These are phyloP conservation scores for Rhyacichthys aspro DNA, from an alignment of 2,797 vertebrate species.

Conservation along the genomic window DNA sequence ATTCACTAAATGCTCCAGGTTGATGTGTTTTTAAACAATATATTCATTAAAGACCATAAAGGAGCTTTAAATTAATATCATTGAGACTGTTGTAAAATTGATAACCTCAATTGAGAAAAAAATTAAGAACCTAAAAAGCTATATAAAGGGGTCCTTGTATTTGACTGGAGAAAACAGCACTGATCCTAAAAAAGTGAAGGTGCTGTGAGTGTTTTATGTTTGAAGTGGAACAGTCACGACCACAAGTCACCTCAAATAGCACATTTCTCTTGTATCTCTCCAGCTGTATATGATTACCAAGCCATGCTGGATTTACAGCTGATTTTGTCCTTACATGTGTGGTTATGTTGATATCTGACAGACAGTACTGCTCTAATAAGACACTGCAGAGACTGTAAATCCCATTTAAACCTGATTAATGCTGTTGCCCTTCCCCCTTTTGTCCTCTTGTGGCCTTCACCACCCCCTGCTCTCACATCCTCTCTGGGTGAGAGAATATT, in stretches of 20 bases:
- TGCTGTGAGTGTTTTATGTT: conserved; percentile 23
- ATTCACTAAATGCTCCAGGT: conserved; percentile 43
- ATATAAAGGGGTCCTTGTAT: too few relatives aligned
- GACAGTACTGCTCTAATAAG: conserved; percentile 28
- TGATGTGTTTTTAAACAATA: conserved; percentile 29
- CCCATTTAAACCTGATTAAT: conserved; percentile 21
- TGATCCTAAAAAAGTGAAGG: conserved; percentile 20
- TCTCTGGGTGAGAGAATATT: conserved; percentile 33
- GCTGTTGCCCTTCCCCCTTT: conserved; percentile 27
- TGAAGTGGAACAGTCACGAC: conserved; percentile 42
- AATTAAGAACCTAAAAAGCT: too few relatives aligned
- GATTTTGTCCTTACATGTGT: conserved; percentile 13
- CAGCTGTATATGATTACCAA: conserved; percentile 7
- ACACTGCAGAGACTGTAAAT: conserved; percentile 41
- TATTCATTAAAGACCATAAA: conserved; percentile 26
- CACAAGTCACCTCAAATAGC: conserved; percentile 14
- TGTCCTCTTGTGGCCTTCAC: conserved; percentile 24
- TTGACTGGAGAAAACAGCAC: not conserved
- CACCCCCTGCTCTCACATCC: conserved; percentile 28
- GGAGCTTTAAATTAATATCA: conserved; percentile 3
- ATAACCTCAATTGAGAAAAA: too few relatives aligned
- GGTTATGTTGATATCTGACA: conserved; percentile 10
- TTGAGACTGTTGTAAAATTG: conserved; percentile 19
- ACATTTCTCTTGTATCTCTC: conserved; percentile 4
- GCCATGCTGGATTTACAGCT: conserved; percentile 27